A percentile compares a stretch with the other conserved stretches of the same genome.
Conservation (phyloP, 2,113 vertebrate species). For the Lonchura striata region DNA sequence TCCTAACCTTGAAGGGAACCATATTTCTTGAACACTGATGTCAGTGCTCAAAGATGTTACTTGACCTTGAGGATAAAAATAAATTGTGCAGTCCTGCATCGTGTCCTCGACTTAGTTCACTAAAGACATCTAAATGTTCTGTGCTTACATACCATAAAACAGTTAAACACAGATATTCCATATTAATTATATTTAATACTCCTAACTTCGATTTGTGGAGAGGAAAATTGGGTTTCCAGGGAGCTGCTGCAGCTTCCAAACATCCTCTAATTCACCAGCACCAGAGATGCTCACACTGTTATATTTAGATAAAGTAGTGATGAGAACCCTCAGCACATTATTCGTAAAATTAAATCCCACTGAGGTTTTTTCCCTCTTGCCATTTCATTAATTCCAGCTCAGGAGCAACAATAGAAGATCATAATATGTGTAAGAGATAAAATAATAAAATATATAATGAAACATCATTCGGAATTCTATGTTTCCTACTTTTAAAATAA, state of each 20-base stretch:
- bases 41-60: neutral
- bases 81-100: neutral
- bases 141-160: conserved; percentile 17
- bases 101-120: neutral
- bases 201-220: conserved; percentile 26
- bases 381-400: conserved; percentile 23
- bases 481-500: neutral
- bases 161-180: conserved; percentile 27
- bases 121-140: neutral
- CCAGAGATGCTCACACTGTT: neutral
- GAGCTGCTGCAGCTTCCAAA: conserved; percentile 36
- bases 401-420: neutral
- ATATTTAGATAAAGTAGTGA: conserved; percentile 44
- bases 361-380: neutral
- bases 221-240: conserved; percentile 45
- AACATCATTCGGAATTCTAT: neutral
- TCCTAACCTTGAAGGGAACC: neutral
- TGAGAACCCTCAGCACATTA: conserved; percentile 14
- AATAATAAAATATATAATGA: neutral
- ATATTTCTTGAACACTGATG: neutral
- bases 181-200: conserved; percentile 46
- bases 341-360: conserved; percentile 28
- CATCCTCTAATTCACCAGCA: conserved; percentile 32
- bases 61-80: conserved; percentile 49
- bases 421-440: neutral